Conservation (phyloP, 2,888 invertebrate species). For the Buathra laborator region DNA sequence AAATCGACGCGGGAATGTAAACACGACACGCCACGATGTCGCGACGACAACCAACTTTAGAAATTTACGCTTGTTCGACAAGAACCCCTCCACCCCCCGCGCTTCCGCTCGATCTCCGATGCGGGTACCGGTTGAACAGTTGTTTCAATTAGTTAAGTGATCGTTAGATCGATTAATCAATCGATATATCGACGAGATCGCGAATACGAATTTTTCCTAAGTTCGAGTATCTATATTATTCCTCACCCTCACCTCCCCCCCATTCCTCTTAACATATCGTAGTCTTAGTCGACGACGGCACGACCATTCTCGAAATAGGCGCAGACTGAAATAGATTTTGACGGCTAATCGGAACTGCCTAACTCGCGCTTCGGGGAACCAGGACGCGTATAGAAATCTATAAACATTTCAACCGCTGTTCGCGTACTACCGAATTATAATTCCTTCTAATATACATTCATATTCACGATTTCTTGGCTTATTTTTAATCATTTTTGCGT, state of each 20-base stretch:
- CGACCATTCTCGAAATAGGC: slow-evolving; percentile 68
- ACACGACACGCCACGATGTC: slow-evolving; percentile 55
- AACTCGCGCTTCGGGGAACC: slow-evolving; percentile 66
- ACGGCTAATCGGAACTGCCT: slow-evolving; percentile 70
- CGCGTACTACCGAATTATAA: slow-evolving; percentile 24
- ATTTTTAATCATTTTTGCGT: too few relatives aligned
- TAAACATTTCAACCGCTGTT: slow-evolving; percentile 52
- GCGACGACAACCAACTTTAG: slow-evolving; percentile 52
- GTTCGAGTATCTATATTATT: neutral
- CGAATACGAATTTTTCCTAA: neutral
- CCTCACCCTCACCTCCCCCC: slow-evolving; percentile 5
- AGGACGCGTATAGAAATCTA: slow-evolving; percentile 67
- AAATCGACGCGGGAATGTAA: slow-evolving; percentile 55
- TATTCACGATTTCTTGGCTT: neutral
- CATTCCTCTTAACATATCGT: slow-evolving; percentile 6
- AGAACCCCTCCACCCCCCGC: neutral
- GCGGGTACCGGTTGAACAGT: slow-evolving; percentile 8
- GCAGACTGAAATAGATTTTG: slow-evolving; percentile 68
- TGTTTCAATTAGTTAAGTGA: slow-evolving; percentile 35
- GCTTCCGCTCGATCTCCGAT: neutral
- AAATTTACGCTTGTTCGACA: slow-evolving; percentile 49
- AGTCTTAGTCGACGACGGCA: slow-evolving; percentile 54
- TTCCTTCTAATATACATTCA: slow-evolving; percentile 5
- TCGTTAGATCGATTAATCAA: slow-evolving; percentile 30
- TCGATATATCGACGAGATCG: neutral